Evolutionary conservation across 2,113 vertebrate genomes (phyloP).

Genomic region (Nematolebias whitei): DNA sequence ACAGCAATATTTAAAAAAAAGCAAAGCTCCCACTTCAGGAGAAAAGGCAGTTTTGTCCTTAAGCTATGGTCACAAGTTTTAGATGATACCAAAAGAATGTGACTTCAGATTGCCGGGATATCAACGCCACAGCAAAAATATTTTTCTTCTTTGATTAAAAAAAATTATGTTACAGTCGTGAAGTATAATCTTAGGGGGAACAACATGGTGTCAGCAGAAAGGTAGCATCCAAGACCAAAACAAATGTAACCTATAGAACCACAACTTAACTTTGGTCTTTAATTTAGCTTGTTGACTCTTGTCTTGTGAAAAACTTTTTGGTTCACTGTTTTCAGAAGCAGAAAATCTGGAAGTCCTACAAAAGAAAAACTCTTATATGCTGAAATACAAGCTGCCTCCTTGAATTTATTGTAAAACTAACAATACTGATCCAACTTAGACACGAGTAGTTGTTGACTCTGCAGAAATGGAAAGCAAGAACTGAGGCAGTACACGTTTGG

Average conservation of each 20-base stretch:
- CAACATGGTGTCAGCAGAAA: no score
- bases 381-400: background rate
- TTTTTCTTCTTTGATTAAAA: background rate
- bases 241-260: background rate
- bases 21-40: constrained; percentile 11
- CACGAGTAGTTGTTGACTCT: background rate
- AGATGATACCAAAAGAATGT: constrained; percentile 26
- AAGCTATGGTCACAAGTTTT: constrained; percentile 57
- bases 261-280: no score
- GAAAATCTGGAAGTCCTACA: no score
- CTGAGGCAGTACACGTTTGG: background rate
- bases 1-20: constrained; percentile 3
- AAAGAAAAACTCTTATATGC: no score
- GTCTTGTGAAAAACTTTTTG: no score
- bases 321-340: no score
- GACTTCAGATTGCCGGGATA: constrained; percentile 20
- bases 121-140: background rate
- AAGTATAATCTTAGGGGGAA: background rate
- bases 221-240: background rate
- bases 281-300: no score
- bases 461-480: background rate
- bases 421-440: background rate
- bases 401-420: background rate
- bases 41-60: constrained; percentile 30
- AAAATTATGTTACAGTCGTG: background rate